phyloP scores from a whole-genome alignment of 1,140 invertebrate genomes.

The Drosophila littoralis region DNA sequence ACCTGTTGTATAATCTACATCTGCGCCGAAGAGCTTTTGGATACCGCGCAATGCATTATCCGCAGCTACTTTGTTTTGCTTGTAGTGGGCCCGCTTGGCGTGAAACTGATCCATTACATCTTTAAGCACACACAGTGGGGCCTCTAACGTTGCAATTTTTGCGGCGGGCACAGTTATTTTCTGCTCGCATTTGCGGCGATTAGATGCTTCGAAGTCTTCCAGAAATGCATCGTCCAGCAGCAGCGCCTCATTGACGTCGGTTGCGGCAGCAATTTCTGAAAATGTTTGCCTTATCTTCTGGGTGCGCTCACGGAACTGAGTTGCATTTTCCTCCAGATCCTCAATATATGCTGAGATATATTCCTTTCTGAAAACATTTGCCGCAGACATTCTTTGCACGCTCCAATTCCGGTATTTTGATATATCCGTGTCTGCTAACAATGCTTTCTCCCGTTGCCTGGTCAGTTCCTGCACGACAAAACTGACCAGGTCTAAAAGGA shows the following conservation, averaged over 20 bases:
- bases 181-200: conserved; percentile 34
- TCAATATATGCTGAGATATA: conserved; percentile 63
- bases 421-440: conserved; percentile 22
- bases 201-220: conserved; percentile 48
- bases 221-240: conserved; percentile 56
- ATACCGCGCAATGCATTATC: conserved; percentile 34
- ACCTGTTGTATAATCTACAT: conserved; percentile 21
- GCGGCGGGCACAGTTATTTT: conserved; percentile 14
- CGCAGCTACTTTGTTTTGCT: conserved; percentile 48
- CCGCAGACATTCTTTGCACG: conserved; percentile 46
- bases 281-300: conserved; percentile 34
- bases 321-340: conserved; percentile 39
- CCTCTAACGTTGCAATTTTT: conserved; percentile 41
- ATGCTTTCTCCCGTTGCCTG: conserved; percentile 63
- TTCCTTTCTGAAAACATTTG: conserved; percentile 63
- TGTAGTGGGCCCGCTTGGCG: conserved; percentile 47
- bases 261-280: conserved; percentile 33
- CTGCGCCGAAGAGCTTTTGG: conserved; percentile 35
- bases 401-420: conserved; percentile 22
- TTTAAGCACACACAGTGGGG: conserved; percentile 45
- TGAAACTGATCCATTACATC: conserved; percentile 64
- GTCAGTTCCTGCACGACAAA: conserved; percentile 69
- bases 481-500: conserved; percentile 69
- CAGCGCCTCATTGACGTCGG: conserved; percentile 21
- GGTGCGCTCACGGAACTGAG: conserved; percentile 14